Percentiles rank a stretch among this genome's conserved stretches.
These are phyloP conservation scores for Takifugu ocellatus DNA, from an alignment of 2,797 vertebrate species.

Conservation along the genomic window DNA sequence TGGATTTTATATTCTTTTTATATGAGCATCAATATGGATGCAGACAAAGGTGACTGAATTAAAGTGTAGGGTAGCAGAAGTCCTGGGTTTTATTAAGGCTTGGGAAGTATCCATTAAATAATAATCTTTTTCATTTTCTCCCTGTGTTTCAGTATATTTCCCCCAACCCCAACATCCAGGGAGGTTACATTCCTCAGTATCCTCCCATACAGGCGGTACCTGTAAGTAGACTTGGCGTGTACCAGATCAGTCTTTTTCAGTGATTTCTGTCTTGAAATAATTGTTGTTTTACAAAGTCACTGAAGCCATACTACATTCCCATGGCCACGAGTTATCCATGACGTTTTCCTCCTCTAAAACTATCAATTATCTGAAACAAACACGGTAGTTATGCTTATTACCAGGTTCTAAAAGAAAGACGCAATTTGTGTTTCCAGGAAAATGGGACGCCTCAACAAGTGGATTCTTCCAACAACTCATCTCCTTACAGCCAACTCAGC, in stretches of 20 bases:
- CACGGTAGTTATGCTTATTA: slow-evolving; percentile 37
- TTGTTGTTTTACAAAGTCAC: slow-evolving; percentile 23
- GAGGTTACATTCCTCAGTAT: slow-evolving; percentile 95
- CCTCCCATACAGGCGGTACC: slow-evolving; percentile 87
- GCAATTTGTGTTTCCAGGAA: slow-evolving; percentile 76
- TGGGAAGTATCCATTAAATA: not conserved
- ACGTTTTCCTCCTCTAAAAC: slow-evolving; percentile 29
- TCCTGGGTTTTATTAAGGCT: not conserved
- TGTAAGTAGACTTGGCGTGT: slow-evolving; percentile 62
- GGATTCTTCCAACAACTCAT: slow-evolving; percentile 95
- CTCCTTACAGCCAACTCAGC: slow-evolving; percentile 96
- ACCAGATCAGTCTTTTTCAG: slow-evolving; percentile 2
- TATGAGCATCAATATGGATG: too few relatives aligned
- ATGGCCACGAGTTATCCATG: slow-evolving; percentile 28
- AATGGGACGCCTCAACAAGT: slow-evolving; percentile 90
- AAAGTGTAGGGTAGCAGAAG: too few relatives aligned
- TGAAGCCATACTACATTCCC: slow-evolving; percentile 9
- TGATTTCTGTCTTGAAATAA: slow-evolving; percentile 18
- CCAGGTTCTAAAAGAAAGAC: slow-evolving; percentile 32
- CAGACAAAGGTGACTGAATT: too few relatives aligned
- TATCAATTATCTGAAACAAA: slow-evolving; percentile 46
- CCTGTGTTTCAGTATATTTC: slow-evolving; percentile 87
- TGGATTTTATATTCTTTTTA: not conserved
- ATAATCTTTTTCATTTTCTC: not conserved
- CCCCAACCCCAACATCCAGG: slow-evolving; percentile 92